These are phyloP conservation scores for Syrmaticus mikado DNA, from an alignment of 2,113 vertebrate genomes.

Conservation along the genomic window DNA sequence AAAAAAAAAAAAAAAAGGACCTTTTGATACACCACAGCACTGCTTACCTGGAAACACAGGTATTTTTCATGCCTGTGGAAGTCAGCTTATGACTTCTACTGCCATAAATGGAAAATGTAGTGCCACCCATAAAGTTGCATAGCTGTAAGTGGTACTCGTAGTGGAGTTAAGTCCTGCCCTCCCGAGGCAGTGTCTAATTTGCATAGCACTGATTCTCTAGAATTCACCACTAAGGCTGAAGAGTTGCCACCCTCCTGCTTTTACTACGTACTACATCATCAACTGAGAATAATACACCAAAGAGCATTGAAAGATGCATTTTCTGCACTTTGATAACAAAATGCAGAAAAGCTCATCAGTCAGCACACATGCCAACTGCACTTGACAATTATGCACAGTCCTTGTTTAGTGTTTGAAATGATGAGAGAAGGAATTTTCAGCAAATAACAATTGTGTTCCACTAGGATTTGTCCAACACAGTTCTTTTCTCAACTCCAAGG, in stretches of 20 bases:
- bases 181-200: background rate
- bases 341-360: fast-evolving
- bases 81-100: background rate
- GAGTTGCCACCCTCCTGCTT: background rate
- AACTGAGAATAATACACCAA: background rate
- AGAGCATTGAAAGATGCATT: background rate
- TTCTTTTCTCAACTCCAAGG: background rate
- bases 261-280: background rate
- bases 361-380: background rate
- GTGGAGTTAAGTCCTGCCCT: background rate
- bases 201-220: background rate
- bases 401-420: background rate
- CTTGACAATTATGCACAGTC: background rate
- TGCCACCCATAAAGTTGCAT: background rate
- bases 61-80: background rate
- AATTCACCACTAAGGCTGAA: background rate
- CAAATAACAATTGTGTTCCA: background rate
- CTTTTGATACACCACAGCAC: background rate
- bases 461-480: background rate
- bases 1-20: background rate
- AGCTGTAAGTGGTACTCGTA: background rate
- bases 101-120: background rate
- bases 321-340: background rate
- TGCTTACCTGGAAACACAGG: background rate
- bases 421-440: background rate